Evolutionary conservation across 2,888 invertebrate species (phyloP), one percentile per base, ranked within the genome.

Genomic region (Drosophila nr. perissopoda): DNA sequence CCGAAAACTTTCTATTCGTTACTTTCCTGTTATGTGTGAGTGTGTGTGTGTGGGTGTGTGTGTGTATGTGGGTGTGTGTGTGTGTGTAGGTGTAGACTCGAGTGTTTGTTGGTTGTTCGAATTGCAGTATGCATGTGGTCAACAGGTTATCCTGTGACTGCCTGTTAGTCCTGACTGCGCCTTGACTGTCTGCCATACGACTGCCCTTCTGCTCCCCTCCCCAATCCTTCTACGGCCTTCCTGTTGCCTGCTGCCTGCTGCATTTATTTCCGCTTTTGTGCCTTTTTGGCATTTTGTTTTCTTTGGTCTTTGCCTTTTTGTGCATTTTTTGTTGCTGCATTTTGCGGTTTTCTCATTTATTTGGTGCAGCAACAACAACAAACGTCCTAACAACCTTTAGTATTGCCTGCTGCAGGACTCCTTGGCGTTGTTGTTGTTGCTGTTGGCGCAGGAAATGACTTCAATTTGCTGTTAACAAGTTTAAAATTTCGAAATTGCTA

Each of bases 401-500:
- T 49, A 71, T 82, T 82, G 67, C 67, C 65, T 65, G 56, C 27
- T 53, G 38, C 36, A 40, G 48, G 46, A 16, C 33, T 72, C 63
- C 63, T 52, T 52, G 48, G 54, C 63, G 62, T 36, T 63, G 46
- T 18, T 38, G 72, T 36, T 64, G 54, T 53, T 70, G 71, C 70
- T 78, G 78, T 74, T 89, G 83, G 75, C 79, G 71, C 89, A 79
- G 88, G 88, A 90, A 88, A 88, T 88, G 90, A 83, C 90, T 89
- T 88, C 89, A 90, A 90, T 88, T 87, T 90, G 90, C 87, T 90
- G 90, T 90, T 87, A 87, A 90, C 90, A 90, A 90, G 89, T 90
- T 87, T 87, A 90, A 90, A 90, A 83, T 87, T 83, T 83, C 83
- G 89, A 80, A 87, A 87, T 87, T 87, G 90, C 86, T 79, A 85